Percentiles rank a stretch among this genome's conserved stretches.
These are phyloP conservation scores for Drosophila parthenogenetica DNA, from an alignment of 2,888 invertebrate species.

Conservation along the genomic window DNA sequence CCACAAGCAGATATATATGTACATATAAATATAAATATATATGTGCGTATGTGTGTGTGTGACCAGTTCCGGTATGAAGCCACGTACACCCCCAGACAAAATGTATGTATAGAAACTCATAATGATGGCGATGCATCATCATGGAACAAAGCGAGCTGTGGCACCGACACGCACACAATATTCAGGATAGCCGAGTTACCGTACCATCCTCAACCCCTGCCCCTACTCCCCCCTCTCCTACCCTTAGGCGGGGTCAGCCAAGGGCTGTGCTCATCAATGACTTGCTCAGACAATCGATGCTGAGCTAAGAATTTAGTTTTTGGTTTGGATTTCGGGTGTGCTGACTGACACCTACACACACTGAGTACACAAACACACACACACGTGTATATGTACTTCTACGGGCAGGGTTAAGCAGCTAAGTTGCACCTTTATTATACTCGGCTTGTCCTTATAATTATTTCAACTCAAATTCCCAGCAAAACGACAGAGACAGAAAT, in stretches of 20 bases:
- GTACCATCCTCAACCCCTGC: constrained; percentile 12
- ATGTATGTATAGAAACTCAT: constrained; percentile 72
- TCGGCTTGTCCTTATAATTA: constrained; percentile 44
- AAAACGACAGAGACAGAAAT: constrained; percentile 36
- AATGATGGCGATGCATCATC: constrained; percentile 81
- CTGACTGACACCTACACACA: constrained; percentile 32
- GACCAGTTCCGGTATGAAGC: constrained; percentile 10
- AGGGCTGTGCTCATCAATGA: constrained; percentile 60
- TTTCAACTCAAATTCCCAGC: constrained; percentile 21
- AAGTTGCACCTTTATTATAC: constrained; percentile 46
- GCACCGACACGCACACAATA: constrained; percentile 77
- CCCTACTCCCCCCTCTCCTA: neutral
- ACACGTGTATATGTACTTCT: neutral
- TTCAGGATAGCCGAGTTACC: constrained; percentile 37
- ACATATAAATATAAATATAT: neutral
- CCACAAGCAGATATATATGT: constrained; percentile 1
- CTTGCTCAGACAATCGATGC: constrained; percentile 69
- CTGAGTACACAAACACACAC: neutral
- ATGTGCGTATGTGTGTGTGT: neutral
- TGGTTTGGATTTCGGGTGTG: constrained; percentile 1
- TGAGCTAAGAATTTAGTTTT: constrained; percentile 17
- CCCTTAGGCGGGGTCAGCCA: constrained; percentile 5
- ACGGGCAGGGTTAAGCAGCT: constrained; percentile 35
- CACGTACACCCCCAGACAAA: constrained; percentile 12
- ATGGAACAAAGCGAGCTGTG: constrained; percentile 68